These are phyloP conservation scores for Euborellia annulipes DNA, from an alignment of 1,140 invertebrate genomes.

Conservation along the genomic window DNA sequence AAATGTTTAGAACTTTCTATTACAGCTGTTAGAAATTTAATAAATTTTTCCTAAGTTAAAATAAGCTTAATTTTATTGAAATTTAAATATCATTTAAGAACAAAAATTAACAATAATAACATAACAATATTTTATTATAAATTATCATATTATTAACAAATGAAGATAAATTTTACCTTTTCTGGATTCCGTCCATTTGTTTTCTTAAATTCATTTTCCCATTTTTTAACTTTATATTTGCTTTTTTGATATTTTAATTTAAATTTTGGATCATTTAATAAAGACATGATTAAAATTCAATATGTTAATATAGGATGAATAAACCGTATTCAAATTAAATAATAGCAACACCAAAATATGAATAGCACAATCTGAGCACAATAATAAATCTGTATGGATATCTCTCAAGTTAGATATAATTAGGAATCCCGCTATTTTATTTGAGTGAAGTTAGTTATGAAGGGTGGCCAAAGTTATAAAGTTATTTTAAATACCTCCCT, in stretches of 20 bases:
- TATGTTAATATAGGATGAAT: too few relatives aligned
- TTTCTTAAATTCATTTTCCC: conserved; percentile 61
- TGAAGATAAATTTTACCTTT: conserved; percentile 35
- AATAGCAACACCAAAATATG: too few relatives aligned
- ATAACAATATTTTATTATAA: conserved; percentile 1
- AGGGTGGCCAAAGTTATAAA: too few relatives aligned
- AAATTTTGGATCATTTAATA: conserved; percentile 9
- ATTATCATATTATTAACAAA: neutral
- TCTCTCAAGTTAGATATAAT: too few relatives aligned
- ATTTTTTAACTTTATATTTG: conserved; percentile 55
- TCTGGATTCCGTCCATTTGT: conserved; percentile 48
- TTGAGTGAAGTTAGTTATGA: too few relatives aligned
- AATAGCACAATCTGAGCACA: too few relatives aligned
- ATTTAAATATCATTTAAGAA: conserved; percentile 8
- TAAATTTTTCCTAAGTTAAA: conserved; percentile 10
- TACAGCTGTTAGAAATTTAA: conserved; percentile 8
- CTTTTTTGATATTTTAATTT: conserved; percentile 36
- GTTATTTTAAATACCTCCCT: too few relatives aligned
- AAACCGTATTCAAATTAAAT: too few relatives aligned
- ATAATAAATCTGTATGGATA: too few relatives aligned
- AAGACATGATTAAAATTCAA: conserved; percentile 9
- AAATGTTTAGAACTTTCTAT: too few relatives aligned
- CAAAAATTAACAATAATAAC: neutral
- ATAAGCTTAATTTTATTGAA: conserved; percentile 7
- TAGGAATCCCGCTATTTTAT: too few relatives aligned